These are phyloP conservation scores for Leuciscus waleckii DNA, from an alignment of 2,797 vertebrate genomes.

Conservation along the genomic window DNA sequence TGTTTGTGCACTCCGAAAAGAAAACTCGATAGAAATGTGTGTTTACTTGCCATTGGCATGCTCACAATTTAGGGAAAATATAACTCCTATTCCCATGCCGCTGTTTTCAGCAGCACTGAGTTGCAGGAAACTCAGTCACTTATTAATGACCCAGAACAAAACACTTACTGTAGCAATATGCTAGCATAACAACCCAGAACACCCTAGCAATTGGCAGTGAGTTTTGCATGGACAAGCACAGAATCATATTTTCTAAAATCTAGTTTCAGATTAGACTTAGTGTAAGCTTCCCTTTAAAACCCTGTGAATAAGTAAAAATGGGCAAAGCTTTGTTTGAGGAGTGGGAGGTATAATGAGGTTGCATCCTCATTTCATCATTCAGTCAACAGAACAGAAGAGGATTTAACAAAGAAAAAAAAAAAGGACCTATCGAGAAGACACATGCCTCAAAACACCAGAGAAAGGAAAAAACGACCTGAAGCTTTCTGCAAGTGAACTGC, in stretches of 20 bases:
- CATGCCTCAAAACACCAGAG: slow-evolving; percentile 15
- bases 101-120: not conserved
- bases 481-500: slow-evolving; percentile 35
- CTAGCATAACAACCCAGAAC: not conserved
- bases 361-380: slow-evolving; percentile 54
- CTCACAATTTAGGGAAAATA: not conserved
- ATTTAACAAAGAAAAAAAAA: not conserved
- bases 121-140: not conserved
- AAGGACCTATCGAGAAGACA: not conserved
- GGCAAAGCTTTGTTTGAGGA: slow-evolving; percentile 16
- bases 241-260: not conserved
- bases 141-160: slow-evolving; percentile 6
- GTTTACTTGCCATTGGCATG: not conserved
- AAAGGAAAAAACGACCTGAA: not conserved
- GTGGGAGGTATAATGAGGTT: slow-evolving; percentile 37
- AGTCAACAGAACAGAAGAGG: slow-evolving; percentile 21
- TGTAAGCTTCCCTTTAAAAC: not conserved
- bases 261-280: not conserved
- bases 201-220: not conserved
- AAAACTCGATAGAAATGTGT: not conserved
- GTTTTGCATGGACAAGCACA: slow-evolving; percentile 10
- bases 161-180: not conserved
- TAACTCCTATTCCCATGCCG: not conserved
- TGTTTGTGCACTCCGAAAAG: not conserved
- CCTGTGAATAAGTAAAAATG: not conserved